phyloP scores from a whole-genome alignment of 2,113 vertebrate genomes.

The Pollimyrus isidori region DNA sequence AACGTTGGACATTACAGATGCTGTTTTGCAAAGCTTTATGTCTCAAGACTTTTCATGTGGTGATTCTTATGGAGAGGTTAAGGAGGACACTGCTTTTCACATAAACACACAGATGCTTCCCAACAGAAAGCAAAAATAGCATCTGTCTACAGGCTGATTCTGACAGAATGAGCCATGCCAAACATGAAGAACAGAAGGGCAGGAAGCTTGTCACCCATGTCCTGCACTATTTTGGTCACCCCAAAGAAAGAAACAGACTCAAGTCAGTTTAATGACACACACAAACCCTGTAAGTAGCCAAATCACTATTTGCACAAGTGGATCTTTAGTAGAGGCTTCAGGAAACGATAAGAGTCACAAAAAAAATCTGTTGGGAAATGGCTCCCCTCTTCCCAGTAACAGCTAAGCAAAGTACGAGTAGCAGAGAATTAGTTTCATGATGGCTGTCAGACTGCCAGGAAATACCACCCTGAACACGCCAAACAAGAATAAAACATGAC shows the following conservation, averaged over 20 bases:
- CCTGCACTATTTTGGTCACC: background rate
- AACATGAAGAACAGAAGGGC: background rate
- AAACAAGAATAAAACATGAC: background rate
- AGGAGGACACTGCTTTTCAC: background rate
- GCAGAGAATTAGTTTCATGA: background rate
- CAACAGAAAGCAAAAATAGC: background rate
- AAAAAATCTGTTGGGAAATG: slow-evolving; percentile 56
- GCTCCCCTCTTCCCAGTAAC: slow-evolving; percentile 23
- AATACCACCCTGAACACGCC: background rate
- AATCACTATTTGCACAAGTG: slow-evolving; percentile 10
- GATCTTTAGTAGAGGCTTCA: slow-evolving; percentile 34
- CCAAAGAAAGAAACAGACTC: background rate
- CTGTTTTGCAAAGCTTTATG: background rate
- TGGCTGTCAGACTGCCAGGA: background rate
- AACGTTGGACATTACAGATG: background rate
- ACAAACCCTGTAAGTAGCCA: background rate
- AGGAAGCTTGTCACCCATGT: background rate
- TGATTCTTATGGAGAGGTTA: background rate
- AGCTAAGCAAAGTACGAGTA: slow-evolving; percentile 13
- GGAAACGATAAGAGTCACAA: slow-evolving; percentile 50
- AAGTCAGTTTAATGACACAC: background rate
- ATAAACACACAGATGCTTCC: background rate
- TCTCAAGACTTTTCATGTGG: background rate
- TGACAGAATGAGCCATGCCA: background rate
- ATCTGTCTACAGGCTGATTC: background rate